Base-by-base conservation (phyloP, 2,888 invertebrate species). In the Nephrocerus scutellatus region DNA sequence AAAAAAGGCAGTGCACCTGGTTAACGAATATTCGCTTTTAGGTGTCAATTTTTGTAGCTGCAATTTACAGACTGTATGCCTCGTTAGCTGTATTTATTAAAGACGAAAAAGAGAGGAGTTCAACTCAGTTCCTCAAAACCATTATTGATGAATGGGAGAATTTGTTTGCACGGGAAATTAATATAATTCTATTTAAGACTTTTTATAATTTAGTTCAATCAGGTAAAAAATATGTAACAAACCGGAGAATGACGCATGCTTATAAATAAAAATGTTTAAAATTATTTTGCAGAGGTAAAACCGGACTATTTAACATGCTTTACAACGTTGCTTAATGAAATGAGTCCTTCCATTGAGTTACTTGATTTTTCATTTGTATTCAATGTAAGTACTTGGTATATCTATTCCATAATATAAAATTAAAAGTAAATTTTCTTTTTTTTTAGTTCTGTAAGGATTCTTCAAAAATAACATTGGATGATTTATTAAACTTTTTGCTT, bases 81-180 rank as follows among this genome's bases (percentile, higher is more conserved):
- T 61, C 67, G 33, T 60, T 76, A 32, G 67, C 66, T 18, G 52
- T 46, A 46, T 73, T 75, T 54, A 70, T 78, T 48, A 48, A 28
- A 3, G 41, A 41, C 2, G 66, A 66, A 43, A 65, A 60, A 38
- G 49, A 52, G 21, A 64, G 59, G 38, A 67, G 66, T 43, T 67
- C 68, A 3, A 63, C 66, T 1, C 50, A 57, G 44, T 44, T 66
- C 24, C 48, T 60, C 3, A 53, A 50, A 26, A 61, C 51, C 45
- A 39, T 66, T 46, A 52, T 56, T 18, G 71, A 74, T 36, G 89
- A 90, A 69, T 90, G 89, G 89, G 66, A 70, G 33, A 81, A 84
- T 62, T 74, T 90, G 37, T 85, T 89, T 68, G 74, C 76, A 42
- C 75, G 77, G 35, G 79, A 79, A 50, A 68, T 82, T 3, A 63